phyloP scores from a whole-genome alignment of 2,113 vertebrate genomes.

The Dromaius novaehollandiae region DNA sequence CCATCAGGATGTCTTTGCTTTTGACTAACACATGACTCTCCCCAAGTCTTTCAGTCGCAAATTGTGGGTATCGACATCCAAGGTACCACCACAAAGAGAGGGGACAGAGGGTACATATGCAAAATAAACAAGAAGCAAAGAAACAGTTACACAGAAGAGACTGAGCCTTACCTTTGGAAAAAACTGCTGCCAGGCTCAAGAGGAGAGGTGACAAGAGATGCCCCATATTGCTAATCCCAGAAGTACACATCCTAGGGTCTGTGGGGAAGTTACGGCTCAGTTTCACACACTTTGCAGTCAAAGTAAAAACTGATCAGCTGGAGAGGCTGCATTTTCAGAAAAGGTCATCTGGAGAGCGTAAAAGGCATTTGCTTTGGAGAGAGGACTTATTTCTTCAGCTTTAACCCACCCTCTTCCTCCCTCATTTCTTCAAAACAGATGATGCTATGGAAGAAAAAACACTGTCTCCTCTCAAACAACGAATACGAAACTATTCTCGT shows the following conservation, averaged over 20 bases:
- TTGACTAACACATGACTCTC: background rate
- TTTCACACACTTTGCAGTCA: background rate
- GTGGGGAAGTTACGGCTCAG: background rate
- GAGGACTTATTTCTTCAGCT: background rate
- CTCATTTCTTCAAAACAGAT: background rate
- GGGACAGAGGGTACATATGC: background rate
- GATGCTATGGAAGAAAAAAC: background rate
- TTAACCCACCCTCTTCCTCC: background rate
- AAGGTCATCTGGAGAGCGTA: slow-evolving; percentile 15
- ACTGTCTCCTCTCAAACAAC: background rate
- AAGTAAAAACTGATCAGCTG: background rate
- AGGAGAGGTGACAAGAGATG: slow-evolving; percentile 72
- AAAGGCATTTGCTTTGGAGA: slow-evolving; percentile 4
- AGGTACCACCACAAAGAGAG: background rate
- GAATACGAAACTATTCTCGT: background rate
- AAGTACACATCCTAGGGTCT: slow-evolving; percentile 59
- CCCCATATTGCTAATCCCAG: slow-evolving; percentile 71
- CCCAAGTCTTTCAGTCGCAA: background rate
- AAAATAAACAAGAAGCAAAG: background rate
- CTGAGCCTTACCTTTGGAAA: slow-evolving; percentile 76
- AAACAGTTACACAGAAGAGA: background rate
- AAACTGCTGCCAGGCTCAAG: slow-evolving; percentile 76
- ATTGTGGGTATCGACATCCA: background rate
- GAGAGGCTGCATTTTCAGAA: slow-evolving; percentile 19
- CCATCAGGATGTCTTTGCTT: background rate